Percentiles rank a stretch among this genome's conserved stretches.
phyloP scores from a whole-genome alignment of 2,797 vertebrate species.

The Pseudopleuronectes americanus region DNA sequence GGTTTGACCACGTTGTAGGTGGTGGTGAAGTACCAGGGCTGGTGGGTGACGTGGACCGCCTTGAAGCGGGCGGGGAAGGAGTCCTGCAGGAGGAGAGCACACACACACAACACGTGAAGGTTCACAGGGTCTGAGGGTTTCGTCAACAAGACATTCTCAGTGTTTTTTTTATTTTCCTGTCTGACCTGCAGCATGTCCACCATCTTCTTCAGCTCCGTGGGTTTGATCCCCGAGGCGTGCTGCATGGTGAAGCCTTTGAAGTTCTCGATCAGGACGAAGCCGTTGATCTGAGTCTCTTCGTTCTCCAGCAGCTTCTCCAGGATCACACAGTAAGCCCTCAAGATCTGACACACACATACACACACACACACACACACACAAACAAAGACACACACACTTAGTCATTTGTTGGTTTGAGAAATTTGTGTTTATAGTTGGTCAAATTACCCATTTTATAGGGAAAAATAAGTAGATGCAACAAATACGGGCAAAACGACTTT shows the following conservation, averaged over 20 bases:
- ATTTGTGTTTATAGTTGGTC: background rate
- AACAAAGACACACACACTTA: background rate
- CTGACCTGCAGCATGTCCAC: conserved; percentile 99
- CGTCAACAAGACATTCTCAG: background rate
- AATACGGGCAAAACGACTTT: too few relatives aligned
- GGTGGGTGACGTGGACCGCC: conserved; percentile 95
- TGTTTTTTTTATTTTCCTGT: background rate
- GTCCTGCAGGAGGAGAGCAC: conserved; percentile 81
- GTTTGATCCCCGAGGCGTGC: conserved; percentile 93
- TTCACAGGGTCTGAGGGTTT: background rate
- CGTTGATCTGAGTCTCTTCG: conserved; percentile 97
- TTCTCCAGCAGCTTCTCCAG: conserved; percentile 96
- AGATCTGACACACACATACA: conserved; percentile 81
- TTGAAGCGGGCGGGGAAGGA: conserved; percentile 98
- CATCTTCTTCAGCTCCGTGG: conserved; percentile 97
- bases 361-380: background rate
- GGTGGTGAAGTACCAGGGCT: conserved; percentile 99
- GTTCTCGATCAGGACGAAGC: conserved; percentile 97
- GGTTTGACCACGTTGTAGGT: conserved; percentile 97
- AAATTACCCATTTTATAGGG: too few relatives aligned
- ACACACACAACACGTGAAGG: background rate
- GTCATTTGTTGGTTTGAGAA: background rate
- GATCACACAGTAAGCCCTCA: conserved; percentile 96
- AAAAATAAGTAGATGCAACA: too few relatives aligned
- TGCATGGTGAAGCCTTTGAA: conserved; percentile 98